Evolutionary conservation across 2,888 invertebrate genomes (phyloP).

Genomic region (Unio pictorum): DNA sequence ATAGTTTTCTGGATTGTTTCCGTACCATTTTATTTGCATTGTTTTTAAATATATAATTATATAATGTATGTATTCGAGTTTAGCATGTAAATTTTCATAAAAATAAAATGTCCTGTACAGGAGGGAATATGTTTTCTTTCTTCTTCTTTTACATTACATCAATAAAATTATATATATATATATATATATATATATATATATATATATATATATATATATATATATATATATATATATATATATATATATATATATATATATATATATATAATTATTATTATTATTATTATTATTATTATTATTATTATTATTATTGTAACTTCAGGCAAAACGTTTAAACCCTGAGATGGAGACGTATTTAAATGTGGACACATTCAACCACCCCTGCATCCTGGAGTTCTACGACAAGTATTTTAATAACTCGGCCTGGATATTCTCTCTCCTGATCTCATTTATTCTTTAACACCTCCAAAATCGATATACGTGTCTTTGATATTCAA

Average conservation of each 20-base stretch:
- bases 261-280: neutral
- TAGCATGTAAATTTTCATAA: no score
- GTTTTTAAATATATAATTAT: no score
- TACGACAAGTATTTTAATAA: conserved; percentile 56
- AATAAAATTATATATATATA: conserved; percentile 1
- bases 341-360: conserved; percentile 54
- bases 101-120: no score
- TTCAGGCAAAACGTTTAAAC: conserved; percentile 25
- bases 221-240: conserved; percentile 7
- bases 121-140: no score
- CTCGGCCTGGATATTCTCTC: neutral
- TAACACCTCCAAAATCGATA: no score
- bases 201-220: conserved; percentile 6
- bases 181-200: conserved; percentile 6
- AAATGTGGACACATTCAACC: conserved; percentile 53
- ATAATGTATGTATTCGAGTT: no score
- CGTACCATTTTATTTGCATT: no score
- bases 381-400: conserved; percentile 55
- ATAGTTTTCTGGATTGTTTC: no score
- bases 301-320: neutral
- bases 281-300: no score
- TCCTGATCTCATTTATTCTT: neutral
- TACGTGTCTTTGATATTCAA: no score
- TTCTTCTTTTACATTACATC: no score
- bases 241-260: conserved; percentile 5